Evolutionary conservation across 2,888 invertebrate genomes (phyloP), one percentile per base, ranked within the genome.

Genomic region (Ceriagrion tenellum): DNA sequence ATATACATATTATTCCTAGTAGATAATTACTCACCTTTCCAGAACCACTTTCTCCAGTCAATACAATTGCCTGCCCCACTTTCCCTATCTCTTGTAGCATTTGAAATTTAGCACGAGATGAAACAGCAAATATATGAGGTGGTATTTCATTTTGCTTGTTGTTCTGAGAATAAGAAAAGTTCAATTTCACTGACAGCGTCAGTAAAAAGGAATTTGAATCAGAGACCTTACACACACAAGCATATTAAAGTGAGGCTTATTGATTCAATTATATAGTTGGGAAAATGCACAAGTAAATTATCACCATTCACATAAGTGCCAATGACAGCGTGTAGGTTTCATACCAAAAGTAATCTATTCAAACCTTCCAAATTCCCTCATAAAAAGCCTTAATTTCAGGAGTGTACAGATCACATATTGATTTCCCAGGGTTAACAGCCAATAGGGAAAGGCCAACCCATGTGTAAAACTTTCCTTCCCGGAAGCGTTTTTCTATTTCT

Each of bases 1-100:
- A 47, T 8, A 2, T 47, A 47, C 47, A 4, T 4, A 2, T 2
- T 47, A 8, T 47, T 47, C 47, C 8, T 47, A 18, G 13, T 81
- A 13, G 30, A n/a, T 12, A 10, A 56, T 35, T 18, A 10, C 18
- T 35, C 26, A 91, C 91, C 59, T 91, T 91, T 1, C 91, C 91
- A 59, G 91, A 91, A 18, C 91, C 91, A 91, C 91, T 91, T 91
- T 40, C 91, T 35, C 91, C 91, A 59, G 91, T 91, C 35, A 91
- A 63, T 23, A 91, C 59, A 35, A 91, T 91, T 35, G 59, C 63
- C 35, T 91, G 91, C 35, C 55, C 59, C 2, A 91, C 91, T 35
- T 59, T 91, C 4, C 91, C 91, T 35, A 91, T 91, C 30, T 91
- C 59, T 91, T 91, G n/a, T 26, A 91, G 13, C 91, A 91, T 91